These are phyloP conservation scores for Eucera pruinosa DNA, from an alignment of 2,888 invertebrate species.

Conservation along the genomic window DNA sequence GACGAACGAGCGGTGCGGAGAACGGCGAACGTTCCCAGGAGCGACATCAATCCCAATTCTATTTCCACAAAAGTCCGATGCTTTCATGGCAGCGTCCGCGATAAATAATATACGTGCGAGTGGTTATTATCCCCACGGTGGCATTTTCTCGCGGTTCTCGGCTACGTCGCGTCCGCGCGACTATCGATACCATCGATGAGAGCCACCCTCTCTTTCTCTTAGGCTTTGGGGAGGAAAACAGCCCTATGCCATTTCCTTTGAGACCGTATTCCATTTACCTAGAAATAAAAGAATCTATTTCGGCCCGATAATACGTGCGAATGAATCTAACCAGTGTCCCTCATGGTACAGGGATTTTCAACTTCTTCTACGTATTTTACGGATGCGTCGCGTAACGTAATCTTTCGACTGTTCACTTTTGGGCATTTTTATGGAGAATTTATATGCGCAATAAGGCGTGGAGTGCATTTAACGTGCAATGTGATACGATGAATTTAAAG, in stretches of 20 bases:
- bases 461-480: no score
- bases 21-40: slow-evolving; percentile 42
- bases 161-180: slow-evolving; percentile 8
- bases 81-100: not conserved
- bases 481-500: no score
- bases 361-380: no score
- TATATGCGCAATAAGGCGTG: no score
- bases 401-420: no score
- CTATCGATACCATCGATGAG: slow-evolving; percentile 16
- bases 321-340: not conserved
- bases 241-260: slow-evolving; percentile 27
- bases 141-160: slow-evolving; percentile 24
- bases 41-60: slow-evolving; percentile 66
- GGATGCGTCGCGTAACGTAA: no score
- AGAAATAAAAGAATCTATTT: slow-evolving; percentile 45
- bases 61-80: slow-evolving; percentile 40
- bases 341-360: not conserved
- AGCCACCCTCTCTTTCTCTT: not conserved
- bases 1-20: not conserved
- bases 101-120: slow-evolving; percentile 62
- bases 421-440: no score
- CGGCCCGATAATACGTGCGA: slow-evolving; percentile 16
- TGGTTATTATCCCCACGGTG: slow-evolving; percentile 56
- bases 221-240: not conserved
- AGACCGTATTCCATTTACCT: slow-evolving; percentile 42